Evolutionary conservation across 2,888 invertebrate genomes (phyloP).

Genomic region (Ophion slaviceki): DNA sequence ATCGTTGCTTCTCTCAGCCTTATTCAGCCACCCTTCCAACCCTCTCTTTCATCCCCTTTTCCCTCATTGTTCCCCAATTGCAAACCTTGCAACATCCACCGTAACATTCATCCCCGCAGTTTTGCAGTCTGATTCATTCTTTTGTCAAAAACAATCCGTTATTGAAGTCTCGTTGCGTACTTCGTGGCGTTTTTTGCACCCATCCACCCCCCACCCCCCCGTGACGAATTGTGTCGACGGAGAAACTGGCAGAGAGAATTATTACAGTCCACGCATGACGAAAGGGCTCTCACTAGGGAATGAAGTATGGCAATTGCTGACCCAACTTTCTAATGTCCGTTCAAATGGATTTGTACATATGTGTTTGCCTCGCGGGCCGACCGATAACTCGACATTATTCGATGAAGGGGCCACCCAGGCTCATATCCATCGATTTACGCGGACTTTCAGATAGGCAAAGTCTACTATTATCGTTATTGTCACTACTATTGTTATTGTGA

Average conservation of each 20-base stretch:
- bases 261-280: conserved; percentile 43
- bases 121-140: conserved; percentile 2
- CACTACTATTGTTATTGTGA: conserved; percentile 7
- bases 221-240: conserved; percentile 44
- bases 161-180: conserved; percentile 66
- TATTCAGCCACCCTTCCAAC: conserved; percentile 16
- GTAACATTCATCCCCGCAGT: conserved; percentile 10
- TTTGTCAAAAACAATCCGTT: conserved; percentile 57
- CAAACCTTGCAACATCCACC: conserved; percentile 17
- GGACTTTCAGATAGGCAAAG: conserved; percentile 36
- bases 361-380: conserved; percentile 23
- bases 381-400: conserved; percentile 62
- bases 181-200: conserved; percentile 57
- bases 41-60: conserved; percentile 12
- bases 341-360: neutral
- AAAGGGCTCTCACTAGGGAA: conserved; percentile 49
- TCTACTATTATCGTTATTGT: conserved; percentile 20
- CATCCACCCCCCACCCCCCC: conserved; percentile 15
- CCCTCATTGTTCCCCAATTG: conserved; percentile 21
- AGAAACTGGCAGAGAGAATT: conserved; percentile 11
- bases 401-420: conserved; percentile 57
- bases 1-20: conserved; percentile 43
- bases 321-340: conserved; percentile 5
- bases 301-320: conserved; percentile 21
- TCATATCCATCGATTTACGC: conserved; percentile 63